Base-by-base conservation (phyloP, 2,797 vertebrate species). In the Halcyon badia region DNA sequence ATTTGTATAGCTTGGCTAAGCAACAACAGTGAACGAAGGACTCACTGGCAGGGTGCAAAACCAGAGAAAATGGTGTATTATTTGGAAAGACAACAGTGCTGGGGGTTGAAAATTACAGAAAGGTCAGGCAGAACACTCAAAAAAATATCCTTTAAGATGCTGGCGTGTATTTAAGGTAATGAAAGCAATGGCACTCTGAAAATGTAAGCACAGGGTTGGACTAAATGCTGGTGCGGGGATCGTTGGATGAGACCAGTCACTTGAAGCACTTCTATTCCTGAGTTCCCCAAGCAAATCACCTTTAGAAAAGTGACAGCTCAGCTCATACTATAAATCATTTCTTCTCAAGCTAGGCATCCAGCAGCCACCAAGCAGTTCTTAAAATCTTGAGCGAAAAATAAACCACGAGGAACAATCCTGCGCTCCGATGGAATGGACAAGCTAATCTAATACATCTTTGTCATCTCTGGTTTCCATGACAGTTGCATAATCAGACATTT, bases 401-500 rank as follows among this genome's bases (percentile, higher is more conserved):
- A 90, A 76, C 58, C 70, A 22, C 37, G 46, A 69, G 91, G 77
- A 94, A 37, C 84, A 76, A 91, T 91, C 87, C 65, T 81, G 92
- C 2, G 2, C 84, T 92, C 78, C 0, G 9, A 94, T 83, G 83
- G 83, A 86, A 94, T 30, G 91, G 94, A 69, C 94, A 83, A 93
- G 77, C 80, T 95, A 61, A 91, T 93, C 89, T 69, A 76, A 90
- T 79, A 49, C 77, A 91, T 95, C 87, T 90, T 91, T 94, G 89
- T 90, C 96, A 93, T 97, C 87, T 82, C 80, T 95, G 85, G 96
- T 97, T 97, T 97, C 97, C 95, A 96, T 97, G 96, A 90, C 95
- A 97, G 95, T 97, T 97, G 94, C 91, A 96, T 97, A 97, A 97
- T 97, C 89, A 95, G 95, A 88, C 80, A 52, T 97, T 97, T 96